Evolutionary conservation across 1,140 invertebrate genomes (phyloP).

Genomic region (Aphidius gifuensis): DNA sequence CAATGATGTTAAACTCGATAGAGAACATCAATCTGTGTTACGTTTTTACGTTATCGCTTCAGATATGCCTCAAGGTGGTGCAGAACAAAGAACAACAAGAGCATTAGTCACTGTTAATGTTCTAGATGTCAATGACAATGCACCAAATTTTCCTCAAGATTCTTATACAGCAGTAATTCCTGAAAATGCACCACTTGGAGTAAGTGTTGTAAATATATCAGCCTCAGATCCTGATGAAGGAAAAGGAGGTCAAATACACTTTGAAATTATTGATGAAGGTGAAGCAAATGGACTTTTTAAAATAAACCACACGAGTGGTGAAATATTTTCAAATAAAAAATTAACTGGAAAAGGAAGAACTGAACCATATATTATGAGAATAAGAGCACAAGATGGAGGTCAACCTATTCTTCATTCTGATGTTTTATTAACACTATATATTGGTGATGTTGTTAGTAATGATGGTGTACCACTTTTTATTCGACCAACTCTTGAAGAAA

Average conservation of each 20-base stretch:
- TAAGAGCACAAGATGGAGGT: conserved; percentile 71
- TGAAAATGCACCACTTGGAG: conserved; percentile 69
- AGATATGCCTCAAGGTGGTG: conserved; percentile 67
- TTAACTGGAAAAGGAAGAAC: conserved; percentile 74
- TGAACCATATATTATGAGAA: conserved; percentile 68
- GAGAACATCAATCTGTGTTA: conserved; percentile 70
- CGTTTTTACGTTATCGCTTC: conserved; percentile 69
- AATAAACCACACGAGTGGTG: conserved; percentile 67
- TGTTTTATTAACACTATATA: conserved; percentile 64
- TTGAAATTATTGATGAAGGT: conserved; percentile 70
- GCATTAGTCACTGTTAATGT: conserved; percentile 69
- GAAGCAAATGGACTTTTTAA: conserved; percentile 63
- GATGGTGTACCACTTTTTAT: conserved; percentile 79
- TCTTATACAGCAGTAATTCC: conserved; percentile 63
- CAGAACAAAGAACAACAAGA: conserved; percentile 62
- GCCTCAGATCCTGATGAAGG: conserved; percentile 78
- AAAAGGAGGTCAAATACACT: conserved; percentile 63
- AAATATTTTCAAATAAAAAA: conserved; percentile 62
- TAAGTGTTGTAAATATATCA: conserved; percentile 69
- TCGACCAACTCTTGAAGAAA: conserved; percentile 67
- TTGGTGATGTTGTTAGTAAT: conserved; percentile 79
- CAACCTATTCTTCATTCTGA: conserved; percentile 62
- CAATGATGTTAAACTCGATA: conserved; percentile 67
- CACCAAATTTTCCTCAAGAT: conserved; percentile 58
- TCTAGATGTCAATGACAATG: conserved; percentile 80